A percentile compares a stretch with the other conserved stretches of the same genome.
These are phyloP conservation scores for Bradypodion ventrale DNA, from an alignment of 2,797 vertebrate genomes.

Conservation along the genomic window DNA sequence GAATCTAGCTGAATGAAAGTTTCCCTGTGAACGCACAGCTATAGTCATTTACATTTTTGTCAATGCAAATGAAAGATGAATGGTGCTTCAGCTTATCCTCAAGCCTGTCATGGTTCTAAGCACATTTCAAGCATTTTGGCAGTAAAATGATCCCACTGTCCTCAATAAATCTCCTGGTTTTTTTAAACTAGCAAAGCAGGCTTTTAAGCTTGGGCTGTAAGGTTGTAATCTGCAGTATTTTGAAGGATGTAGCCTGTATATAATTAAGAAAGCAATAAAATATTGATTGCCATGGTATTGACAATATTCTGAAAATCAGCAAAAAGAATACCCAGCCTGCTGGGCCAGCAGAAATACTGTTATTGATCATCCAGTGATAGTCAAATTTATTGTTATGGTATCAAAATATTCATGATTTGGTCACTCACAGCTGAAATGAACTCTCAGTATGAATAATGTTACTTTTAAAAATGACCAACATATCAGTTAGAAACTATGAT, in stretches of 20 bases:
- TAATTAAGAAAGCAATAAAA: conserved; percentile 6
- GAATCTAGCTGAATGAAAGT: neutral
- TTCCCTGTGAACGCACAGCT: fast-evolving
- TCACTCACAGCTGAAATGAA: neutral
- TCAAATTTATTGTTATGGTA: neutral
- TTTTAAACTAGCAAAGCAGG: conserved; percentile 19
- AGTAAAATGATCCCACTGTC: conserved; percentile 27
- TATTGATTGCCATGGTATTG: neutral
- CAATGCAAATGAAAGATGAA: conserved; percentile 10
- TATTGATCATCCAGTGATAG: neutral
- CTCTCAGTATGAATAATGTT: neutral
- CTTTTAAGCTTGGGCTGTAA: neutral
- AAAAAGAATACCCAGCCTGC: neutral
- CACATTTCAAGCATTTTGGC: conserved; percentile 26
- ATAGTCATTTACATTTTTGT: neutral
- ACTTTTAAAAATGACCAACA: neutral
- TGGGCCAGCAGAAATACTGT: neutral
- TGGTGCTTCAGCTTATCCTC: conserved; percentile 15
- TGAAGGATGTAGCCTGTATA: neutral
- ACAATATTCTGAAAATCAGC: neutral
- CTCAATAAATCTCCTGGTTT: conserved; percentile 22
- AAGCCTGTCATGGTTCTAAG: conserved; percentile 17
- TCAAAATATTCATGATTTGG: neutral
- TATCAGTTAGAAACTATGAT: neutral
- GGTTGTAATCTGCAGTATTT: conserved; percentile 11